A percentile compares a stretch with the other conserved stretches of the same genome.
phyloP scores from a whole-genome alignment of 2,797 vertebrate species.

The Phalanger gymnotis region DNA sequence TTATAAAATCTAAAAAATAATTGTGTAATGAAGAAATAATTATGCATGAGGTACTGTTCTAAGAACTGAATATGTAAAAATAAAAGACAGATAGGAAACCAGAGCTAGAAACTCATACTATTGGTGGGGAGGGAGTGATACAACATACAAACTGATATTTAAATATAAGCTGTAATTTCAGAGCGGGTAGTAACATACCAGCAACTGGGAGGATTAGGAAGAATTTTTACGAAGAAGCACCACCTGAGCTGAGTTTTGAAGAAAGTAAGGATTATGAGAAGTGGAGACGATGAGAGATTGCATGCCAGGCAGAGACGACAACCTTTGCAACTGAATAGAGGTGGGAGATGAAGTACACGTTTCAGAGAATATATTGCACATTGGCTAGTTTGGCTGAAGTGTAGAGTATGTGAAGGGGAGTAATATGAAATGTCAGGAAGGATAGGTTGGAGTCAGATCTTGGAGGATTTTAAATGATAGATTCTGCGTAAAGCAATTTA shows the following conservation, averaged over 20 bases:
- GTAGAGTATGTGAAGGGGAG: no score
- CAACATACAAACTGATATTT: not conserved
- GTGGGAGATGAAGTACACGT: not conserved
- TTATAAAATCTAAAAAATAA: not conserved
- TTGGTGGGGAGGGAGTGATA: not conserved
- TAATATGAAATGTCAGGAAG: no score
- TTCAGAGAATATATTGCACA: not conserved
- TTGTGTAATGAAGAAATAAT: not conserved
- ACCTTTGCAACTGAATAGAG: not conserved
- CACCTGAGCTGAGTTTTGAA: not conserved
- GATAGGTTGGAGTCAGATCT: no score
- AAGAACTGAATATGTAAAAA: not conserved
- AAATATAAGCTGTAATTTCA: not conserved
- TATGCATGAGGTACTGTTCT: no score
- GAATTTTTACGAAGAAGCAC: not conserved
- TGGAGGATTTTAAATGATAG: not conserved
- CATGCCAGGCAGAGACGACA: not conserved
- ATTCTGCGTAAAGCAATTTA: not conserved
- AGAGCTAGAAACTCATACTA: not conserved
- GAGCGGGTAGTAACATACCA: not conserved
- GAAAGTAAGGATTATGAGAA: not conserved
- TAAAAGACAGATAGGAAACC: not conserved
- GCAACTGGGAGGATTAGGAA: not conserved
- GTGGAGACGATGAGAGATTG: not conserved
- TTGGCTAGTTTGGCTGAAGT: not conserved